These are phyloP conservation scores for Drosophila seclusa DNA, from an alignment of 2,888 invertebrate species.

Conservation along the genomic window DNA sequence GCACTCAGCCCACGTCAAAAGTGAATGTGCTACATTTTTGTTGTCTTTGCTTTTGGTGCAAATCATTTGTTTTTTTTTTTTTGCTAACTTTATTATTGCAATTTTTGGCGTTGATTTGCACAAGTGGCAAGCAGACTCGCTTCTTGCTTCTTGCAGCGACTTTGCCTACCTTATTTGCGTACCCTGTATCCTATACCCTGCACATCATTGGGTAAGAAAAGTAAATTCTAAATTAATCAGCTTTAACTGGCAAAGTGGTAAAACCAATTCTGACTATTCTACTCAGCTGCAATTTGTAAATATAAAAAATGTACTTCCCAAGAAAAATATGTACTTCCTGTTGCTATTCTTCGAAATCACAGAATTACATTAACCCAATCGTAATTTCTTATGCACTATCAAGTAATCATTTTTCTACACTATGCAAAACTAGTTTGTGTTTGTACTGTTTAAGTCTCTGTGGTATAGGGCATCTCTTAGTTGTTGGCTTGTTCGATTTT, in stretches of 20 bases:
- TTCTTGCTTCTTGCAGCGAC: conserved; percentile 41
- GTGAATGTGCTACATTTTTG: conserved; percentile 69
- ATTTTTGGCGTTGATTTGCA: conserved; percentile 61
- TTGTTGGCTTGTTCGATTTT: not conserved
- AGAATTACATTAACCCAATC: not conserved
- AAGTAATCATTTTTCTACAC: not conserved
- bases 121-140: conserved; percentile 37
- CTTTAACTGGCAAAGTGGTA: not conserved
- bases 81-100: conserved; percentile 70
- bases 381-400: not conserved
- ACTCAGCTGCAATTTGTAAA: not conserved
- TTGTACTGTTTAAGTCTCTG: not conserved
- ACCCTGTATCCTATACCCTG: not conserved
- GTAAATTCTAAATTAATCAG: not conserved
- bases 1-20: conserved; percentile 60
- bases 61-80: conserved; percentile 50
- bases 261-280: not conserved
- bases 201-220: not conserved
- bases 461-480: not conserved
- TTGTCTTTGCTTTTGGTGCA: conserved; percentile 30
- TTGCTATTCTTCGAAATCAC: not conserved
- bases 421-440: not conserved
- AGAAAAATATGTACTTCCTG: not conserved
- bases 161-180: conserved; percentile 18
- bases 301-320: not conserved